A percentile compares a stretch with the other conserved stretches of the same genome.
Evolutionary conservation across 2,888 invertebrate species (phyloP).

Genomic region (Branchipolynoe longqiensis): DNA sequence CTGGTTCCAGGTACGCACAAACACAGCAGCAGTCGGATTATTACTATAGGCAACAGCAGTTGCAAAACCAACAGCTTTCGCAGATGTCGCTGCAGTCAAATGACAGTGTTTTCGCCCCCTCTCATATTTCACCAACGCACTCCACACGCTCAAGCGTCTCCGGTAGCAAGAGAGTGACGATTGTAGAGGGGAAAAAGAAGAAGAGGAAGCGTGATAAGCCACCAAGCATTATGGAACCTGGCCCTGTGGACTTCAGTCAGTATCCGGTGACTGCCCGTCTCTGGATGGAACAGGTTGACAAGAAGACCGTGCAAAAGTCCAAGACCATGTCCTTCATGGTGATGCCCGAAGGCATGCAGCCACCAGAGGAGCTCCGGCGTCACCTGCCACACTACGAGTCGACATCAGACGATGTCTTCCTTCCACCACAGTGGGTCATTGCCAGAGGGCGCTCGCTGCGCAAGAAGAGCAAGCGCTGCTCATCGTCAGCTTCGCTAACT

Average conservation of each 20-base stretch:
- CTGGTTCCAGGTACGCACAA: neutral
- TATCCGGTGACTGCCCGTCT: constrained; percentile 67
- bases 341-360: constrained; percentile 63
- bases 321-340: constrained; percentile 69
- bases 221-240: constrained; percentile 65
- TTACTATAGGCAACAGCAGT: neutral
- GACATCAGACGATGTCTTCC: constrained; percentile 47
- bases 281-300: constrained; percentile 71
- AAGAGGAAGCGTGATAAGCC: constrained; percentile 50
- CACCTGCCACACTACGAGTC: constrained; percentile 41
- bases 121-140: constrained; percentile 26
- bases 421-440: constrained; percentile 69
- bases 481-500: constrained; percentile 20
- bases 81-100: neutral
- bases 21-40: neutral
- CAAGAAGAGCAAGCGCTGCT: constrained; percentile 23
- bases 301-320: constrained; percentile 68
- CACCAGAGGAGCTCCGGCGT: constrained; percentile 57
- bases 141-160: constrained; percentile 18
- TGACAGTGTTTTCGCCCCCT: constrained; percentile 55
- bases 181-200: constrained; percentile 55
- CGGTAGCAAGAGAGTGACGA: constrained; percentile 55
- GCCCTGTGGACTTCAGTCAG: constrained; percentile 67
- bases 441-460: constrained; percentile 65
- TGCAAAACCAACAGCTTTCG: neutral